These are phyloP conservation scores for Aselliscus stoliczkanus DNA, from an alignment of 2,797 vertebrate genomes.

Conservation along the genomic window DNA sequence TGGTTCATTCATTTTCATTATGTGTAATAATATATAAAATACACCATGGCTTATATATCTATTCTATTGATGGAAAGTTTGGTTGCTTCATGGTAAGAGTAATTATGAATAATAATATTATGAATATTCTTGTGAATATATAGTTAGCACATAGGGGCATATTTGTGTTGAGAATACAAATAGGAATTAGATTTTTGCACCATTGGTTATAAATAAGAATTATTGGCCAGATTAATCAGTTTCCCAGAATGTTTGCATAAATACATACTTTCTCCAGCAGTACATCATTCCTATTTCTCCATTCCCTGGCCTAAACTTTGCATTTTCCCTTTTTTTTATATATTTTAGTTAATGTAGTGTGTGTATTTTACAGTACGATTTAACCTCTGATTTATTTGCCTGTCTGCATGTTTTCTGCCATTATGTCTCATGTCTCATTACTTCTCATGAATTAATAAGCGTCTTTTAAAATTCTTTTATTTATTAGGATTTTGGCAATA, in stretches of 20 bases:
- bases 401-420: neutral
- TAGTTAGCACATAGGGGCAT: neutral
- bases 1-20: neutral
- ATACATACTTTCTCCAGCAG: neutral
- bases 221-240: neutral
- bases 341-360: neutral
- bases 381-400: neutral
- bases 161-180: neutral
- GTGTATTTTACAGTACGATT: neutral
- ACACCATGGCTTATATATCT: neutral
- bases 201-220: neutral
- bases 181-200: neutral
- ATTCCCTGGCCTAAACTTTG: neutral
- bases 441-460: neutral
- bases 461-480: neutral
- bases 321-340: neutral
- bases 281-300: neutral
- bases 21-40: neutral
- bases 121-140: neutral
- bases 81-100: neutral
- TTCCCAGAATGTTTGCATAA: neutral
- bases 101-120: neutral
- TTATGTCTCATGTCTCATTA: neutral
- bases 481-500: neutral
- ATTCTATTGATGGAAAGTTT: neutral